Percentiles rank a stretch among this genome's conserved stretches.
These are phyloP conservation scores for Cotesia congregata DNA, from an alignment of 2,888 invertebrate species.

Conservation along the genomic window DNA sequence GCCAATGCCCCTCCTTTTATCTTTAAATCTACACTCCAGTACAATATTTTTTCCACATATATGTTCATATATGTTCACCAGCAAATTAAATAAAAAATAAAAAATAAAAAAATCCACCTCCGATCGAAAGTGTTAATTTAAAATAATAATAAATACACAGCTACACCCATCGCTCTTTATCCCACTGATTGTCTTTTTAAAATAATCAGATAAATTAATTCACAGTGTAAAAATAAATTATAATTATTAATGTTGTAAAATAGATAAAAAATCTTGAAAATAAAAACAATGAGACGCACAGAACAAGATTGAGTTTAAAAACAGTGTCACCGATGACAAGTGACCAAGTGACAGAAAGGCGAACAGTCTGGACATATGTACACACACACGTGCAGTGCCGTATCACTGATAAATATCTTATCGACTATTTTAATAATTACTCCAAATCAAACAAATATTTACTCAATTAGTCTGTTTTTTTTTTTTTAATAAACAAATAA, in stretches of 20 bases:
- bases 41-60: background rate
- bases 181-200: background rate
- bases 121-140: conserved; percentile 23
- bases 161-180: background rate
- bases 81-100: background rate
- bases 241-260: background rate
- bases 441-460: background rate
- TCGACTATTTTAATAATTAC: background rate
- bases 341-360: conserved; percentile 23
- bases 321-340: conserved; percentile 15
- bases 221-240: background rate
- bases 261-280: background rate
- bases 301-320: background rate
- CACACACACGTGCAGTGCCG: conserved; percentile 24
- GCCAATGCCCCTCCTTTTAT: conserved; percentile 28
- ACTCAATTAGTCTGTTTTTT: no score
- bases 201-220: background rate
- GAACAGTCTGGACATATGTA: conserved; percentile 1
- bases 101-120: conserved; percentile 2
- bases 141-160: conserved; percentile 20
- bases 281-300: background rate
- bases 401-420: conserved; percentile 7
- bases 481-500: no score
- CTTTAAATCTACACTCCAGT: background rate
- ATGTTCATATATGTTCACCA: background rate